Percentiles rank a stretch among this genome's conserved stretches.
These are phyloP conservation scores for Muntiacus muntjak DNA, from an alignment of 2,113 vertebrate genomes.

Conservation along the genomic window DNA sequence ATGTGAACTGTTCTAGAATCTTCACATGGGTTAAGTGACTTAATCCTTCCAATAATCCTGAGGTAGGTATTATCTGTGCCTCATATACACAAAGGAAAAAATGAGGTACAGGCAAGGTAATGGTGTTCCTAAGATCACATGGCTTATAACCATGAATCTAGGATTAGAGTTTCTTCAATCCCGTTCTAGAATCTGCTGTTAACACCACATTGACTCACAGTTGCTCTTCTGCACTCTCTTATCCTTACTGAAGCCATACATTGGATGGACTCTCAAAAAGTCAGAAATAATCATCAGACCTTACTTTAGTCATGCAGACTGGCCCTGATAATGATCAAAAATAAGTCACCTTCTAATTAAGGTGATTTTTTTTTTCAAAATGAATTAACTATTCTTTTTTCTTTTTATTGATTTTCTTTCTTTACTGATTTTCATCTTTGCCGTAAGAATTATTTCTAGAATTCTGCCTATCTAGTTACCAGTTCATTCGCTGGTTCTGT, in stretches of 20 bases:
- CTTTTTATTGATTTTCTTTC: not conserved
- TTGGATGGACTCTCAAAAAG: not conserved
- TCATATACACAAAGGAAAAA: not conserved
- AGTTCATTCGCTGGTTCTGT: not conserved
- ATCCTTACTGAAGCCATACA: not conserved
- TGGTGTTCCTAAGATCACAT: not conserved
- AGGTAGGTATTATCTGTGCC: not conserved
- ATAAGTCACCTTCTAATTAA: not conserved
- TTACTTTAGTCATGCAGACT: not conserved
- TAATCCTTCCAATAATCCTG: not conserved
- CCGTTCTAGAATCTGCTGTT: not conserved
- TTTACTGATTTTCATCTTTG: not conserved
- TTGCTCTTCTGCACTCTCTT: not conserved
- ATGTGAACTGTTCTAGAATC: not conserved
- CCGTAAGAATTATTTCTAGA: not conserved
- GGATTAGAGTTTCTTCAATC: no score
- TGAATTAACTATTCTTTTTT: not conserved
- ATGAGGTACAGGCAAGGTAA: not conserved
- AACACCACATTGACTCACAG: accelerated
- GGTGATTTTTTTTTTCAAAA: not conserved
- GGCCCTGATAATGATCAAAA: not conserved
- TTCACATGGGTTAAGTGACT: not conserved
- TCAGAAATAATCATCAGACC: not conserved
- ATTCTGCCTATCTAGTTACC: not conserved
- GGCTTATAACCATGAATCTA: no score